phyloP scores from a whole-genome alignment of 2,113 vertebrate species.

The Polyodon spathula region DNA sequence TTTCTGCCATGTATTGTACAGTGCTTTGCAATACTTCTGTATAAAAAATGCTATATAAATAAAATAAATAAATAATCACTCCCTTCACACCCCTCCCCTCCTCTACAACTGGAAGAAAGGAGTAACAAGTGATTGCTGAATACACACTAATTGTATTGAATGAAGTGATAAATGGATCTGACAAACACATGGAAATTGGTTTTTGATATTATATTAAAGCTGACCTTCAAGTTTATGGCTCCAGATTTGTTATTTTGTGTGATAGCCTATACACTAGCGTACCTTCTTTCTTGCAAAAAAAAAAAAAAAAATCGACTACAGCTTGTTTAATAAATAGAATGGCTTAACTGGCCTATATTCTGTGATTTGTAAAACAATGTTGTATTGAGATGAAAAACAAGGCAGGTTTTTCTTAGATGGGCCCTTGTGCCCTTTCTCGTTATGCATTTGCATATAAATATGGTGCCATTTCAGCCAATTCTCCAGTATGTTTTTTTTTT shows the following conservation, averaged over 20 bases:
- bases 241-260: constrained; percentile 59
- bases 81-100: constrained; percentile 8
- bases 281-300: constrained; percentile 16
- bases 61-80: no score
- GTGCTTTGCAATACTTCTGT: no score
- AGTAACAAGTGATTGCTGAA: constrained; percentile 40
- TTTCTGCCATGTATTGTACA: no score
- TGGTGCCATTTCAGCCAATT: no score
- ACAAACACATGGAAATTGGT: constrained; percentile 71
- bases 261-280: constrained; percentile 28
- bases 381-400: constrained; percentile 6
- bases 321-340: constrained; percentile 25
- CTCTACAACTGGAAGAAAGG: constrained; percentile 5
- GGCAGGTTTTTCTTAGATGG: background rate
- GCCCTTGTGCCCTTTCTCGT: no score
- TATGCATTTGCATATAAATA: no score
- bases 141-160: constrained; percentile 64
- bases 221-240: constrained; percentile 68
- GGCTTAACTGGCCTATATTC: background rate
- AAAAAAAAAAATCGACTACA: constrained; percentile 21
- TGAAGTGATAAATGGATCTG: constrained; percentile 70
- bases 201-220: constrained; percentile 70
- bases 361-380: background rate
- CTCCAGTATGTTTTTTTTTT: no score
- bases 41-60: no score